Evolutionary conservation across 2,113 vertebrate species (phyloP), one percentile per base, ranked within the genome.

Genomic region (Vulpes ferrilata): DNA sequence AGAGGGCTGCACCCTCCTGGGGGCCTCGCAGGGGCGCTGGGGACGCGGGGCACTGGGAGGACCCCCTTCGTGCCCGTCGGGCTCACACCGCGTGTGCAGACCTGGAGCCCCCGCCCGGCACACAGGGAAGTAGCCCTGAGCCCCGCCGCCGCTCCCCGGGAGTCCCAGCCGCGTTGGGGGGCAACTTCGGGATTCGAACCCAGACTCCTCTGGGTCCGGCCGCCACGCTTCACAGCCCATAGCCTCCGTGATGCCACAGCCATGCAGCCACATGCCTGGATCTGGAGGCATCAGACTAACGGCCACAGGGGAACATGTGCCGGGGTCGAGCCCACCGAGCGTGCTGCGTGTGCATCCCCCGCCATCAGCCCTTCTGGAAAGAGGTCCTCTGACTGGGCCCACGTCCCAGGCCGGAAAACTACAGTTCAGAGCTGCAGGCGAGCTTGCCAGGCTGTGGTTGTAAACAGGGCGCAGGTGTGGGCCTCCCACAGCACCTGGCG

Each of bases 41-140:
- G n/a, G 76, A 32, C 35, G 9, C 3, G 2, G 67, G 35, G 67
- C 30, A 4, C 43, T 43, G 43, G 6, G 43, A 43, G 43, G 43
- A 43, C 43, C 43, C 43, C 43, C 43, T 7, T 43, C 43, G 7
- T 43, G 43, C 43, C 43, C 43, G 43, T 43, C 7, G 43, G 43
- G 43, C 43, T 43, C 43, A 7, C 43, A 43, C 43, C 6, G 43
- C 43, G 43, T 43, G 43, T 43, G 43, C 43, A 43, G 7, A 17
- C 5, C 7, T 12, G 23, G 7, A 5, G 5, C 25, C 11, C 5
- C 25, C n/a, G 7, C 16, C 7, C 32, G 1, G 1, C 15, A 1
- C 1, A 12, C n/a, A 3, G 60, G 0, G 2, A 35, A 5, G 0
- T 0, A 0, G 13, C 25, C 0, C 0, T 0, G 0, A 23, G 13